Evolutionary conservation across 2,888 invertebrate genomes (phyloP).

Genomic region (Dromius quadrimaculatus): DNA sequence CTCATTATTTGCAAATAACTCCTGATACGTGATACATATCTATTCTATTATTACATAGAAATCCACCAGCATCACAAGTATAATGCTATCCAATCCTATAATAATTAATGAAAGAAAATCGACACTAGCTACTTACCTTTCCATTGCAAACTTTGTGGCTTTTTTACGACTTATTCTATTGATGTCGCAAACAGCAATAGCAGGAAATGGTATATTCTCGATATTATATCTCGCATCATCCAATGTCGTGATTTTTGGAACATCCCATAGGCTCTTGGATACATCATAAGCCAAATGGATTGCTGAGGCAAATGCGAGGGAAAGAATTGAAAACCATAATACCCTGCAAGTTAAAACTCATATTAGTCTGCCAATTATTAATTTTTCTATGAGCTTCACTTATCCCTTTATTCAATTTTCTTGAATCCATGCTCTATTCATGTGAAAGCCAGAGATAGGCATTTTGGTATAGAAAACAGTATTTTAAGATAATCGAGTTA

Average conservation of each 20-base stretch:
- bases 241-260: slow-evolving; percentile 9
- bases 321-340: not conserved
- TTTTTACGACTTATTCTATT: slow-evolving; percentile 5
- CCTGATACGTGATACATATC: too few relatives aligned
- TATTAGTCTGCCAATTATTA: not conserved
- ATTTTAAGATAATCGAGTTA: too few relatives aligned
- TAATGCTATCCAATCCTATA: too few relatives aligned
- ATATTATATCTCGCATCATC: slow-evolving; percentile 1
- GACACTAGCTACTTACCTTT: slow-evolving; percentile 24
- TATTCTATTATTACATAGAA: too few relatives aligned
- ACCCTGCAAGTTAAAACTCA: slow-evolving; percentile 1
- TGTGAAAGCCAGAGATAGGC: too few relatives aligned
- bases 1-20: too few relatives aligned
- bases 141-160: not conserved
- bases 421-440: too few relatives aligned
- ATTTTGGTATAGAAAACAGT: too few relatives aligned
- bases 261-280: slow-evolving; percentile 1
- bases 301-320: not conserved
- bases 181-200: slow-evolving; percentile 19
- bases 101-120: too few relatives aligned
- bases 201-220: slow-evolving; percentile 17
- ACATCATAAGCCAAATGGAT: slow-evolving; percentile 1
- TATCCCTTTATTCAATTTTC: too few relatives aligned
- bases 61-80: too few relatives aligned
- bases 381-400: too few relatives aligned